Percentiles rank a stretch among this genome's conserved stretches.
Conservation (phyloP, 1,140 invertebrate species). For the Diabrotica undecimpunctata region DNA sequence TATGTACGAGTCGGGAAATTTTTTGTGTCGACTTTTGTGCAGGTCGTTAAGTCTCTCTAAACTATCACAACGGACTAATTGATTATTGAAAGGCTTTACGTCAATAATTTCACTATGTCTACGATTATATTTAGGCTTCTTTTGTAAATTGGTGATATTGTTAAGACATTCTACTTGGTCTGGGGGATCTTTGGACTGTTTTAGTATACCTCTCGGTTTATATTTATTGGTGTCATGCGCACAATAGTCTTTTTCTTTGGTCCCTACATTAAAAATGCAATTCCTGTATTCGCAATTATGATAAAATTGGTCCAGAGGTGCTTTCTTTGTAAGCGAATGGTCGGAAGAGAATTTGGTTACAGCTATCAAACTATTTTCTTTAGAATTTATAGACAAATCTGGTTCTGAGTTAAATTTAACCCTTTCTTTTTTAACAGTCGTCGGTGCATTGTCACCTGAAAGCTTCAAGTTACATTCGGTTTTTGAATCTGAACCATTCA, state of each 20-base stretch:
- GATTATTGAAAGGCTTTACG: constrained; percentile 35
- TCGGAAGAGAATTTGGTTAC: constrained; percentile 14
- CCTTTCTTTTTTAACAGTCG: constrained; percentile 21
- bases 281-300: constrained; percentile 45
- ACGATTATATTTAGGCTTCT: constrained; percentile 29
- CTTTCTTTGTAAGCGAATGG: constrained; percentile 5
- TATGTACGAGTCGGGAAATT: constrained; percentile 45
- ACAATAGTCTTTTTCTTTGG: constrained; percentile 33
- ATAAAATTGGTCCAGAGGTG: constrained; percentile 38
- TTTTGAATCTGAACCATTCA: constrained; percentile 48
- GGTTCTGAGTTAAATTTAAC: constrained; percentile 38
- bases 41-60: constrained; percentile 38
- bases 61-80: constrained; percentile 42
- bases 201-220: constrained; percentile 40
- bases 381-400: constrained; percentile 38
- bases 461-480: constrained; percentile 36
- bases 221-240: constrained; percentile 19
- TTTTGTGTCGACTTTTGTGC: constrained; percentile 33
- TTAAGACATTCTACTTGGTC: constrained; percentile 29
- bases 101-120: constrained; percentile 40
- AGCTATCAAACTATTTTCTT: constrained; percentile 8
- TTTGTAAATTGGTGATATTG: constrained; percentile 34
- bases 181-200: constrained; percentile 35
- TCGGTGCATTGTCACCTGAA: constrained; percentile 23
- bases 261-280: constrained; percentile 45